phyloP scores from a whole-genome alignment of 2,888 invertebrate genomes.

The Tachina lurida region DNA sequence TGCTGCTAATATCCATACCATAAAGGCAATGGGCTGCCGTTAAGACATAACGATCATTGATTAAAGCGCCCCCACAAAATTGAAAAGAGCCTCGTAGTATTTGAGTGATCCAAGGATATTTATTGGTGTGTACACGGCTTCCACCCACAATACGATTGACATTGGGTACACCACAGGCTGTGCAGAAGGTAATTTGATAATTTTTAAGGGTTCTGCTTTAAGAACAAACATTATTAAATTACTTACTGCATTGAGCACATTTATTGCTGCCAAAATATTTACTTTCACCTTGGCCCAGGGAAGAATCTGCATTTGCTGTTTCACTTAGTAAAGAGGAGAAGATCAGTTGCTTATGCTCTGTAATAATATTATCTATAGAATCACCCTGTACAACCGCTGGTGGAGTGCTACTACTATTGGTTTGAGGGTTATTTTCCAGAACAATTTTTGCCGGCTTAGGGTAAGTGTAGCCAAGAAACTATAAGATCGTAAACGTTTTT shows the following conservation, averaged over 20 bases:
- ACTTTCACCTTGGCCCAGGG: constrained; percentile 12
- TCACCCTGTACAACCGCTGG: constrained; percentile 75
- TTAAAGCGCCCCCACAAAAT: constrained; percentile 81
- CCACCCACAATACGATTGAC: constrained; percentile 82
- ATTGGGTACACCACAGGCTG: constrained; percentile 81
- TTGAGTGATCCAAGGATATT: constrained; percentile 82
- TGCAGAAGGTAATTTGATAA: background rate
- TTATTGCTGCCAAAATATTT: constrained; percentile 76
- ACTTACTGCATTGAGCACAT: constrained; percentile 80
- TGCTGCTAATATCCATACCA: constrained; percentile 74
- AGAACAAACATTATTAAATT: background rate
- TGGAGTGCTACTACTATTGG: constrained; percentile 14
- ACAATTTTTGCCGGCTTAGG: constrained; percentile 68
- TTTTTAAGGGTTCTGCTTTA: background rate
- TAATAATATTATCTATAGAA: constrained; percentile 80
- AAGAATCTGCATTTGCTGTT: background rate
- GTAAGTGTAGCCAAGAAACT: constrained; percentile 72
- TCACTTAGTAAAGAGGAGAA: constrained; percentile 75
- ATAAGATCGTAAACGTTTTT: background rate
- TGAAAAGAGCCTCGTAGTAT: constrained; percentile 76
- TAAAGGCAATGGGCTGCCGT: constrained; percentile 81
- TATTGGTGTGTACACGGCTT: constrained; percentile 78
- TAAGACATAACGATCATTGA: constrained; percentile 81
- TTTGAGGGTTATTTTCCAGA: constrained; percentile 20
- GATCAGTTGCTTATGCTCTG: constrained; percentile 79